Evolutionary conservation across 2,888 invertebrate species (phyloP), one percentile per base, ranked within the genome.

Genomic region (Dryomyza anilis): DNA sequence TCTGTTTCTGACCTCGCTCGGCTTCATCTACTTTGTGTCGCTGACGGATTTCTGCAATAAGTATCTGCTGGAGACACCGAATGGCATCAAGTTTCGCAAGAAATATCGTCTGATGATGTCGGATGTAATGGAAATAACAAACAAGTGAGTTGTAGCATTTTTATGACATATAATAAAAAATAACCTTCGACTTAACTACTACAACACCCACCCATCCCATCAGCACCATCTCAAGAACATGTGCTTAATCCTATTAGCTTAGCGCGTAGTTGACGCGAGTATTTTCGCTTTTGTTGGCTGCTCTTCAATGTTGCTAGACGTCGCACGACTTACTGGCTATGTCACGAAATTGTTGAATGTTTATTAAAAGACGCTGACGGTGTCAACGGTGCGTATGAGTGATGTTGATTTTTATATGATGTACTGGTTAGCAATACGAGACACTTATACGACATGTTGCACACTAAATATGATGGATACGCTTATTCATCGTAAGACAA

Each of bases 91-190:
- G 53, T 85, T 89, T 72, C 84, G 88, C 1, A 86, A 86, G 78
- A 87, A 87, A 78, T 90, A 89, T 83, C 86, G 87, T 58, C 86
- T 91, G 16, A 87, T 86, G 76, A 85, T 86, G 72, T 88, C 88
- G 10, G 90, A 91, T 74, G 88, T 91, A 53, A 85, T 89, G 72
- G 91, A 91, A 77, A 90, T 91, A 70, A 90, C 87, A 57, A 91
- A 91, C 84, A 91, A 91, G 91, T 91, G 76, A 85, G 88, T 86
- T 67, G 19, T n/a, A 23, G 12, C 6, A 36, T 16, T 43, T 16
- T 43, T 1, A n/a, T n/a, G n/a, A n/a, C n/a, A n/a, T n/a, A n/a
- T 25, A 8, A 43, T 43, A 19, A 21, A 21, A 19, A 46, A n/a
- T 8, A 46, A n/a, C 21, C 12, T 1, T 46, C 12, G 10, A 21